Conservation (phyloP, 2,113 vertebrate species). For the Megalops atlanticus region DNA sequence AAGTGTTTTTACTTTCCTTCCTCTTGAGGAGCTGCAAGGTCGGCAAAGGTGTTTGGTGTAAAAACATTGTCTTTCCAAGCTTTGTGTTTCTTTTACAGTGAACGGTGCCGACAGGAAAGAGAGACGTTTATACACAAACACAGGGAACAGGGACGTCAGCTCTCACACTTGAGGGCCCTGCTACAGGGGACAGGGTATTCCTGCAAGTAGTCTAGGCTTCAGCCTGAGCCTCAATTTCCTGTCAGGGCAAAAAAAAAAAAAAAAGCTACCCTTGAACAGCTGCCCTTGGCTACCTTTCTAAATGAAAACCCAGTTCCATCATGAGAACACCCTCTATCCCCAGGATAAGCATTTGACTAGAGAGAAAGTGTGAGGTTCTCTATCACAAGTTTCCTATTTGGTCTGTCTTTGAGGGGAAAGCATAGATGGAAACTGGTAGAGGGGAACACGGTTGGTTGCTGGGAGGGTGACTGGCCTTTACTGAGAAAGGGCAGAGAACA, state of each 20-base stretch:
- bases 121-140: not conserved
- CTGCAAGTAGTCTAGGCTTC: not conserved
- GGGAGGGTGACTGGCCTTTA: not conserved
- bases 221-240: constrained; percentile 4
- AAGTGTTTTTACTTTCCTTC: not conserved
- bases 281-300: not conserved
- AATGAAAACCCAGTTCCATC: not conserved
- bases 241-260: not conserved
- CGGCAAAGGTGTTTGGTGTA: not conserved
- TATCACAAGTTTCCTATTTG: not conserved
- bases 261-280: not conserved
- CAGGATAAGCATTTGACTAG: not conserved
- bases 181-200: not conserved
- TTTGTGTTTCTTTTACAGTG: not conserved
- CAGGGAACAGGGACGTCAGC: not conserved
- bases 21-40: not conserved
- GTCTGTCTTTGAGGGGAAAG: not conserved
- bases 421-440: not conserved
- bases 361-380: not conserved
- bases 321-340: not conserved
- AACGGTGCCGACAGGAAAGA: not conserved
- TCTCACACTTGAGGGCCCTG: not conserved
- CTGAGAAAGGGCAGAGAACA: too few species aligned
- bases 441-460: not conserved
- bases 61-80: not conserved